These are phyloP conservation scores for Actinia equina DNA, from an alignment of 64 coral and sea anemone species.

Conservation along the genomic window DNA sequence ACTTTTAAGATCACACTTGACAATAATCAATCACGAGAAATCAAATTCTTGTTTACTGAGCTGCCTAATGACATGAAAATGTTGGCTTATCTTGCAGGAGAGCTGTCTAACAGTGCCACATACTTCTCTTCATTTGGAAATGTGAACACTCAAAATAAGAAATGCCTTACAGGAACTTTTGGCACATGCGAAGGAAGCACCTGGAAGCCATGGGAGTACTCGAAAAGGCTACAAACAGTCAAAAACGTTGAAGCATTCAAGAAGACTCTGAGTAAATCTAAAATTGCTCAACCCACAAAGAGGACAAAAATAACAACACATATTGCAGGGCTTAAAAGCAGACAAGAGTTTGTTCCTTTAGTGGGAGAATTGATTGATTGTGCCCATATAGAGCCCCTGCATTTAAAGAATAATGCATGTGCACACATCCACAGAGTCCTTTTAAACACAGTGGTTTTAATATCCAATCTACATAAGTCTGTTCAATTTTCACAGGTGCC, in stretches of 20 bases:
- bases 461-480: not conserved
- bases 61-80: slow-evolving; percentile 83
- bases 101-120: slow-evolving; percentile 1
- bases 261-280: not conserved
- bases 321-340: slow-evolving; percentile 13
- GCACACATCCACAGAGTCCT: not conserved
- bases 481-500: slow-evolving; percentile 5
- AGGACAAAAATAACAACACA: slow-evolving; percentile 9
- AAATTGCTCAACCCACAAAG: not conserved
- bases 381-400: slow-evolving; percentile 15
- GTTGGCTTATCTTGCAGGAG: slow-evolving; percentile 31
- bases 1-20: not conserved
- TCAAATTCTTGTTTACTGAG: slow-evolving; percentile 45
- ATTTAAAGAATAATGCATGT: slow-evolving; percentile 22
- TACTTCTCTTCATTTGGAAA: slow-evolving; percentile 26
- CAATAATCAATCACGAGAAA: not conserved
- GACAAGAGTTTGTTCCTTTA: slow-evolving; percentile 36
- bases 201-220: slow-evolving; percentile 18
- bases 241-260: slow-evolving; percentile 14
- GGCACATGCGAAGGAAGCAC: not conserved
- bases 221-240: not conserved
- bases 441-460: not conserved
- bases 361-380: slow-evolving; percentile 18
- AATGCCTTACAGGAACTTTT: not conserved
- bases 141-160: not conserved